Conservation (phyloP, 2,888 invertebrate species). For the Baccha elongata region DNA sequence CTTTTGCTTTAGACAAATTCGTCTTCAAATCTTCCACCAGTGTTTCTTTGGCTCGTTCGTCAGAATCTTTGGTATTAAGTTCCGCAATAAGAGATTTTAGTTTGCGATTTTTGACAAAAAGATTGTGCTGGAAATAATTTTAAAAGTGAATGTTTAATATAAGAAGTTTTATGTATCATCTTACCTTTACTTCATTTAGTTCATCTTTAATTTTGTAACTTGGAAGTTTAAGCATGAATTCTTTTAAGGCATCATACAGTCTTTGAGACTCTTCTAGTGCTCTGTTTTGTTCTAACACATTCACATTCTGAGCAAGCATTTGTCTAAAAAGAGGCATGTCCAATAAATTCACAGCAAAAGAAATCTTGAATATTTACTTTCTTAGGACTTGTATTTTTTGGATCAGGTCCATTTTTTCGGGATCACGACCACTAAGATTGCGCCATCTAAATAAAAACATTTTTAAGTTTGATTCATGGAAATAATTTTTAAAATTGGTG, state of each 20-base stretch:
- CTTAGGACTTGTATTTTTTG: slow-evolving; percentile 92
- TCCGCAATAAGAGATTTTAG: slow-evolving; percentile 81
- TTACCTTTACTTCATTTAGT: slow-evolving; percentile 80
- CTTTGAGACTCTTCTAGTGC: slow-evolving; percentile 80
- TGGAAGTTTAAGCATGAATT: slow-evolving; percentile 81
- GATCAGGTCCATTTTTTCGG: slow-evolving; percentile 90
- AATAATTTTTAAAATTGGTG: no score
- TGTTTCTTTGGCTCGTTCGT: slow-evolving; percentile 77
- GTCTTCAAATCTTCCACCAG: slow-evolving; percentile 78
- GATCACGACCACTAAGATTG: slow-evolving; percentile 94
- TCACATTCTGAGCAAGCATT: slow-evolving; percentile 79
- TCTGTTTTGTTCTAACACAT: slow-evolving; percentile 78
- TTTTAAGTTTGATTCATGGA: no score
- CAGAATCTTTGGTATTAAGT: slow-evolving; percentile 78
- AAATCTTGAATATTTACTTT: slow-evolving; percentile 84
- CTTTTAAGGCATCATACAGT: slow-evolving; percentile 79
- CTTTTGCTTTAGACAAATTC: slow-evolving; percentile 78
- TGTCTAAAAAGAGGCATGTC: slow-evolving; percentile 76
- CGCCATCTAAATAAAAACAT: slow-evolving; percentile 89
- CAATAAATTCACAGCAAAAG: background rate
- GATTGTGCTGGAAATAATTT: slow-evolving; percentile 76
- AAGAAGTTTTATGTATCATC: background rate
- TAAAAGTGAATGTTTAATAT: background rate
- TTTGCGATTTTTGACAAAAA: slow-evolving; percentile 79
- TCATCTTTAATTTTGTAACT: slow-evolving; percentile 80